Evolutionary conservation across 1,140 invertebrate species (phyloP), one percentile per base, ranked within the genome.

Genomic region (Lycorma delicatula): DNA sequence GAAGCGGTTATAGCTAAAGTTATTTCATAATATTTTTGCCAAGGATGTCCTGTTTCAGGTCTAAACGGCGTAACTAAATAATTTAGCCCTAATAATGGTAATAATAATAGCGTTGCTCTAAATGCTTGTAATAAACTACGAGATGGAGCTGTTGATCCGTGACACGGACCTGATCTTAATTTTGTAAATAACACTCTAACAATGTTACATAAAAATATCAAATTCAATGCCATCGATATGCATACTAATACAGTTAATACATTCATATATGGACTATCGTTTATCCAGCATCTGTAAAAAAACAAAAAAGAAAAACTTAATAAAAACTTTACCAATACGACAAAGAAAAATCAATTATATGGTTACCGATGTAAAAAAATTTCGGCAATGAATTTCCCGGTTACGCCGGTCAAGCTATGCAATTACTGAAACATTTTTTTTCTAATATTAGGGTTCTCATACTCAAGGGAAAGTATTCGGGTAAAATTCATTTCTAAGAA

Each of bases 121-220:
- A 93, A 85, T 56, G 86, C 87, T 70, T 89, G 86, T 18, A 86
- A 70, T 29, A 86, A 81, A 58, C n/a, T n/a, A n/a, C n/a, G n/a
- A 6, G 41, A 44, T 1, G 41, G 41, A 1, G 41, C 41, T 22
- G 18, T 16, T 1, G 41, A 41, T 13, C 38, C 12, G 26, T 34
- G 38, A 23, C 20, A 31, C 69, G 71, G 81, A 22, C 74, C 77
- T 64, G 83, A 84, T 65, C 86, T 79, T 51, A 96, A 73, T 72
- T 97, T 97, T 5, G 86, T 85, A 28, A 93, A 80, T n/a, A 97
- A 78, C 3, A 97, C 90, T 53, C 92, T 79, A 46, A 97, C 86
- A 65, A 97, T 97, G 75, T 96, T 97, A 71, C 89, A 86, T 29
- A 97, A 80, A 72, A 97, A 97, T 52, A 89, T 74, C 20, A 95